These are phyloP conservation scores for Cryptoblepharus egeriae DNA, from an alignment of 2,797 vertebrate genomes.

Conservation along the genomic window DNA sequence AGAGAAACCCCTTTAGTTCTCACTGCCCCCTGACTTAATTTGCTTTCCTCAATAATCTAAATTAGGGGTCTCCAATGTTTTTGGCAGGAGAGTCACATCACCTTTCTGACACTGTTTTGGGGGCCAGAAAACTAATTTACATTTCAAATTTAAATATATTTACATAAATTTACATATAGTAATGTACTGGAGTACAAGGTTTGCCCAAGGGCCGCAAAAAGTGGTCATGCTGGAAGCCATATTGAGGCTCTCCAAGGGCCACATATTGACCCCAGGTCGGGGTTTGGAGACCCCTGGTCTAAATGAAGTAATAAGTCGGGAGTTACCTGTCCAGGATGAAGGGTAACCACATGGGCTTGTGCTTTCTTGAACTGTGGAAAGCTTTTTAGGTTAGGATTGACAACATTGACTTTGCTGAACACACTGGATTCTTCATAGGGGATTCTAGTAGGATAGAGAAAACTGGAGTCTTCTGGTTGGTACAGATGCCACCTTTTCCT, in stretches of 20 bases:
- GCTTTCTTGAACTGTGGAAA: slow-evolving; percentile 84
- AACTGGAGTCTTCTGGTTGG: slow-evolving; percentile 86
- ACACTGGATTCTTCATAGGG: slow-evolving; percentile 98
- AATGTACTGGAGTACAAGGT: no score
- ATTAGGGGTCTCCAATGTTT: no score
- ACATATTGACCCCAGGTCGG: no score
- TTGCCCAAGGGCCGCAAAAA: no score
- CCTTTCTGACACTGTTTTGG: no score
- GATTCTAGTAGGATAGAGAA: slow-evolving; percentile 93
- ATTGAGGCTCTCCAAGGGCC: no score
- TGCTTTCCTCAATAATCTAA: background rate
- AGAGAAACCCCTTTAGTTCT: background rate
- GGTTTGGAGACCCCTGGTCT: no score
- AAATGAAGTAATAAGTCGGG: background rate
- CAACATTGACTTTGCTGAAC: slow-evolving; percentile 90
- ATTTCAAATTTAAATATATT: no score
- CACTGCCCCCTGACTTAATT: background rate
- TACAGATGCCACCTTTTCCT: slow-evolving; percentile 97
- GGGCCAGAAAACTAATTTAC: no score
- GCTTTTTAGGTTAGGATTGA: slow-evolving; percentile 82
- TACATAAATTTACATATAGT: no score
- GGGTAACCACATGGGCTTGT: slow-evolving; percentile 80
- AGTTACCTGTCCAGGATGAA: slow-evolving; percentile 92
- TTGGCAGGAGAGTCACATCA: no score
- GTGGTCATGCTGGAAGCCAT: no score